A percentile compares a stretch with the other conserved stretches of the same genome.
Conservation (phyloP, 2,113 vertebrate species). For the Cyphomyrus plagiostoma region DNA sequence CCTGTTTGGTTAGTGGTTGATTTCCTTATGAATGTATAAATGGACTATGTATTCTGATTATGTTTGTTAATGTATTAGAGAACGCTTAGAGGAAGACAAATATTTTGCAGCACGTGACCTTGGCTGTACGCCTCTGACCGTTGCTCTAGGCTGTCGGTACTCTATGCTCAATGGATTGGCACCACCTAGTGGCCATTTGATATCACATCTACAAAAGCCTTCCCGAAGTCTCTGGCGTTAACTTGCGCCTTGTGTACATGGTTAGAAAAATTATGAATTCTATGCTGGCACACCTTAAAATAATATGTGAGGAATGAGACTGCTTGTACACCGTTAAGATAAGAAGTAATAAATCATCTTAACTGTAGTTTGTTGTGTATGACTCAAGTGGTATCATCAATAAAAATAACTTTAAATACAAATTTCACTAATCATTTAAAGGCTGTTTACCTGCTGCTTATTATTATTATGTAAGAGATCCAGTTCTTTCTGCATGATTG, state of each 20-base stretch:
- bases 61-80: neutral
- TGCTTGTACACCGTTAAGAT: conserved; percentile 22
- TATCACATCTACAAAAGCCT: neutral
- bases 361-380: conserved; percentile 15
- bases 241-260: neutral
- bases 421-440: conserved; percentile 1
- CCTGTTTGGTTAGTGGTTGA: neutral
- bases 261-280: neutral
- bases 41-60: neutral
- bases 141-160: neutral
- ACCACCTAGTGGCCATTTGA: conserved; percentile 13
- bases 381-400: conserved; percentile 28
- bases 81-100: neutral
- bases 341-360: conserved; percentile 30
- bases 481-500: neutral
- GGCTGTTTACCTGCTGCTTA: neutral
- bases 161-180: neutral
- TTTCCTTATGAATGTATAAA: neutral
- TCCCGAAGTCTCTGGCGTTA: neutral
- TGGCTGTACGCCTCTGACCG: neutral
- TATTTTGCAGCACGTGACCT: neutral
- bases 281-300: neutral
- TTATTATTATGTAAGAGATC: neutral
- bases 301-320: neutral
- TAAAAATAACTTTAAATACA: conserved; percentile 26